These are phyloP conservation scores for Ormyrus nitidulus DNA, from an alignment of 2,888 invertebrate species.

Conservation along the genomic window DNA sequence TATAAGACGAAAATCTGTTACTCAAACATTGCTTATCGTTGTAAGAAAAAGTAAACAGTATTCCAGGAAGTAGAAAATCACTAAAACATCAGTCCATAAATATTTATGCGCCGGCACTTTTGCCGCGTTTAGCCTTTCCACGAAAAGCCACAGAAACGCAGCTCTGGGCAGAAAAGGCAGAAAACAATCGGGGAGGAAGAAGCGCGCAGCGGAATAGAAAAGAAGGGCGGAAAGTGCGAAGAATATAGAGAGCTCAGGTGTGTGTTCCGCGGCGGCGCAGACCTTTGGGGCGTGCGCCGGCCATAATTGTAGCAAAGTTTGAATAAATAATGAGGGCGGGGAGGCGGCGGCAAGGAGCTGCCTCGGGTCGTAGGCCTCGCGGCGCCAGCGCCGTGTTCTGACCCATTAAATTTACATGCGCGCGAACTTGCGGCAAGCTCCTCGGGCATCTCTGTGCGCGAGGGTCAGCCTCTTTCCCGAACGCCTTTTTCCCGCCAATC, in stretches of 20 bases:
- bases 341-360: constrained; percentile 6
- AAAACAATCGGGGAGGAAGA: not conserved
- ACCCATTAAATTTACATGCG: constrained; percentile 55
- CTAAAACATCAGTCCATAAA: too few relatives aligned
- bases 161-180: not conserved
- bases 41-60: too few relatives aligned
- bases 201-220: not conserved
- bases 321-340: constrained; percentile 54
- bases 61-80: too few relatives aligned
- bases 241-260: constrained; percentile 20
- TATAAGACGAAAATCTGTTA: too few relatives aligned
- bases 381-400: constrained; percentile 18
- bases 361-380: constrained; percentile 34
- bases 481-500: constrained; percentile 1
- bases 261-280: not conserved
- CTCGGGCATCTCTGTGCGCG: constrained; percentile 23
- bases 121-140: too few relatives aligned
- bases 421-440: constrained; percentile 33
- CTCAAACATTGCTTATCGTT: too few relatives aligned
- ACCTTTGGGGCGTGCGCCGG: constrained; percentile 7
- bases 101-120: too few relatives aligned
- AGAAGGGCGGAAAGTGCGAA: constrained; percentile 15
- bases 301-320: constrained; percentile 54
- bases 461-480: constrained; percentile 12
- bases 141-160: not conserved